phyloP scores from a whole-genome alignment of 37 sponge, comb jelly and placozoan species.

The Axinella damicornis region DNA sequence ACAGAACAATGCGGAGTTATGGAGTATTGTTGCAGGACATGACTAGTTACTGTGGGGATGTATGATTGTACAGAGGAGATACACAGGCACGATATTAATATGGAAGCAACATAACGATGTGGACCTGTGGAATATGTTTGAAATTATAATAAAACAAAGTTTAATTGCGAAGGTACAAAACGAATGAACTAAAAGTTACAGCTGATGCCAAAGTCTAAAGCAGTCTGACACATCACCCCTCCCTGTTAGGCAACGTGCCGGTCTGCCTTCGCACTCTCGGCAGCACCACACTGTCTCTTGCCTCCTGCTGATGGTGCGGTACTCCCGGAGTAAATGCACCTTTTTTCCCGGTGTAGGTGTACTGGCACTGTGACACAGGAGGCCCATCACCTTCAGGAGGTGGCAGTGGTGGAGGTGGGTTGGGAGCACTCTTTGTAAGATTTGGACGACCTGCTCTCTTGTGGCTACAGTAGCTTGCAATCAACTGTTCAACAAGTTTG shows the following conservation, averaged over 20 bases:
- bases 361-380: background rate
- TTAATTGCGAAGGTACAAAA: no score
- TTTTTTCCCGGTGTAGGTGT: background rate
- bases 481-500: background rate
- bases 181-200: no score
- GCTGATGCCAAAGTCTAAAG: slow-evolving; percentile 10
- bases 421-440: background rate
- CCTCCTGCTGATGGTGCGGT: background rate
- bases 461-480: slow-evolving; percentile 7
- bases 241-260: slow-evolving; percentile 16
- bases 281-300: slow-evolving; percentile 3
- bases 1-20: no score
- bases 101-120: no score
- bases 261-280: slow-evolving; percentile 8
- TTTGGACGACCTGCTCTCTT: slow-evolving; percentile 10
- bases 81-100: no score
- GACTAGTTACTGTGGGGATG: no score
- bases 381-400: background rate
- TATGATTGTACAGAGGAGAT: no score
- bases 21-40: no score
- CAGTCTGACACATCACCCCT: slow-evolving; percentile 20
- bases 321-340: background rate
- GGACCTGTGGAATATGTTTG: no score
- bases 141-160: no score
- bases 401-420: background rate